Base-by-base conservation (phyloP, 2,113 vertebrate genomes). In the Coturnix japonica region DNA sequence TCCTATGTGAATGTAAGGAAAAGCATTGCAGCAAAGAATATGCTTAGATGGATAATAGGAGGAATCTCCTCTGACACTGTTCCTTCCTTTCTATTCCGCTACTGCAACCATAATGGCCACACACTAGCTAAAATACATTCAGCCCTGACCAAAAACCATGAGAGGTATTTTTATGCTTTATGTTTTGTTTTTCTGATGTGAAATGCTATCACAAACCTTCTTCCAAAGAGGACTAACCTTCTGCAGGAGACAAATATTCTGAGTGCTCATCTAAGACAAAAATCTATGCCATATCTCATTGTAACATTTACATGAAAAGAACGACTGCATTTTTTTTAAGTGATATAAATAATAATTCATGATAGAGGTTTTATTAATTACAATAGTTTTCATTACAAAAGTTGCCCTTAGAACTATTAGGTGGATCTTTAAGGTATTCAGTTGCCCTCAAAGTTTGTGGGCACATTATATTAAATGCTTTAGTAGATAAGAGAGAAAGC, bases 1-100 rank as follows among this genome's bases (percentile, higher is more conserved):
- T 57, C 67, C 60, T 41, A 91, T 89, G 59, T 61, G 54, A 60
- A 73, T 59, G 71, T 79, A 41, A 65, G 71, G 87, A 87, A 84
- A 91, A 85, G 5, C 25, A 60, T 63, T 61, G 25, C 33, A 64
- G 56, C 49, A 91, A 80, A 89, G 60, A 73, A 7, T 12, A 22
- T 66, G 26, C 39, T 84, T 78, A 69, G 61, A 69, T 53, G 35
- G 19, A 71, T 2, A 43, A 57, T 57, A 20, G 66, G 23, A 74
- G 26, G 39, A 75, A 78, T 71, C 61, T 76, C 21, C 35, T 61
- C 78, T 44, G 49, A 37, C 26, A 22, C 3, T 60, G 8, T 70
- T 92, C 49, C 41, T 31, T 80, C 23, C 28, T 74, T 77, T 63
- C 44, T 87, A 28, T 44, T 79, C 33, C 31, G 59, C 26, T 59